Conservation (phyloP, 2,797 vertebrate genomes). For the Pterois miles region DNA sequence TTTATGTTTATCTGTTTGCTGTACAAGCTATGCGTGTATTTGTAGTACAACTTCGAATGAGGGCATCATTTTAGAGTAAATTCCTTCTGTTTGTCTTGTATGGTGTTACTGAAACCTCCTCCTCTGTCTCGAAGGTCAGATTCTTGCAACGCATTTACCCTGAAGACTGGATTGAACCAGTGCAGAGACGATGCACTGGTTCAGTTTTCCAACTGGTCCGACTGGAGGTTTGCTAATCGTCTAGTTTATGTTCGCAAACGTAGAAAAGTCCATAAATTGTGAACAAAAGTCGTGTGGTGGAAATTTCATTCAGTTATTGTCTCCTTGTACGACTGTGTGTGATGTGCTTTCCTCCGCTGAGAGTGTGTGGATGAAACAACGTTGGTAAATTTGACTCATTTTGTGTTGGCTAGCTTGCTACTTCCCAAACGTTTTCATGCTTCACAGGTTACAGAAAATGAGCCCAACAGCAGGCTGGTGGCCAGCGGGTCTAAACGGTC, state of each 20-base stretch:
- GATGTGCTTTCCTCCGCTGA: neutral
- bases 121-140: conserved; percentile 2
- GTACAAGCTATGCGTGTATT: conserved; percentile 7
- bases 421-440: neutral
- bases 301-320: neutral
- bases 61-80: neutral
- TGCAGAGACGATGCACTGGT: too few relatives aligned
- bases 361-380: neutral
- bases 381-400: neutral
- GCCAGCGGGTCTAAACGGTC: neutral
- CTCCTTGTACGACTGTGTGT: neutral
- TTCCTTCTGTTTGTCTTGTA: conserved; percentile 8
- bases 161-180: neutral
- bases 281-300: too few relatives aligned
- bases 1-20: neutral
- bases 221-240: too few relatives aligned
- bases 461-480: neutral
- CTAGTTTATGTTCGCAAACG: too few relatives aligned
- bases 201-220: too few relatives aligned
- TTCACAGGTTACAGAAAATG: neutral
- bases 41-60: conserved; percentile 30
- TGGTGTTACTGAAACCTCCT: conserved; percentile 17
- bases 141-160: conserved; percentile 8
- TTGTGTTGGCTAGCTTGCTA: neutral
- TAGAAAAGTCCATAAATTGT: too few relatives aligned